phyloP scores from a whole-genome alignment of 2,888 invertebrate genomes.

The Synergus itoensis region DNA sequence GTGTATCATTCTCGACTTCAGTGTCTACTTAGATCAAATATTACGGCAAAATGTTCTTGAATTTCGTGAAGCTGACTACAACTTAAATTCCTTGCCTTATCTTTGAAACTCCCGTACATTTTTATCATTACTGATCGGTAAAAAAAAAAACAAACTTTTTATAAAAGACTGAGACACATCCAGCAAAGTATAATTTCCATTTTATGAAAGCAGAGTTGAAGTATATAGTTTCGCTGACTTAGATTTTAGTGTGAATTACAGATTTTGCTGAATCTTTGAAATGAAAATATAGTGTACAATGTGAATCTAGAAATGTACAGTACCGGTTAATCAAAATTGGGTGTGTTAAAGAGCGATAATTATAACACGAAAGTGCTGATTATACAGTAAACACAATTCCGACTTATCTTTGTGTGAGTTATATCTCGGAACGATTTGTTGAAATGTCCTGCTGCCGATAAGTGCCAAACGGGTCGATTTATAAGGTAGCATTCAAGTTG shows the following conservation, averaged over 20 bases:
- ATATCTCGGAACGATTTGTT: neutral
- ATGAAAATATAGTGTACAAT: neutral
- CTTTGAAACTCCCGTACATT: neutral
- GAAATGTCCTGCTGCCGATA: constrained; percentile 8
- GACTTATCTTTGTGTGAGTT: neutral
- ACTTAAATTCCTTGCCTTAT: neutral
- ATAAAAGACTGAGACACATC: too few relatives aligned
- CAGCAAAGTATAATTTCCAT: too few relatives aligned
- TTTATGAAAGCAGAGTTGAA: too few relatives aligned
- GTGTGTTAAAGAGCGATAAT: constrained; percentile 32
- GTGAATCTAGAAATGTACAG: neutral
- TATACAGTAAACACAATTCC: neutral
- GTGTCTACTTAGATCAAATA: neutral
- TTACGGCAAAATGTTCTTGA: neutral
- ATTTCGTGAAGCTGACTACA: neutral
- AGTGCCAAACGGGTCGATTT: neutral
- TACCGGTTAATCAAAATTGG: constrained; percentile 1
- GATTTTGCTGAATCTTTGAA: neutral
- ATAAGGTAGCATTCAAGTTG: neutral
- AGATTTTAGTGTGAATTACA: constrained; percentile 6
- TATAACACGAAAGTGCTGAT: neutral
- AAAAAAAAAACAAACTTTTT: too few relatives aligned
- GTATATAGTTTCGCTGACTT: neutral
- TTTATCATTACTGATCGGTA: neutral
- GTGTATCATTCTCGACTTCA: constrained; percentile 28